A percentile compares a stretch with the other conserved stretches of the same genome.
These are phyloP conservation scores for Psix sp. DNA, from an alignment of 1,140 invertebrate species.

Conservation along the genomic window DNA sequence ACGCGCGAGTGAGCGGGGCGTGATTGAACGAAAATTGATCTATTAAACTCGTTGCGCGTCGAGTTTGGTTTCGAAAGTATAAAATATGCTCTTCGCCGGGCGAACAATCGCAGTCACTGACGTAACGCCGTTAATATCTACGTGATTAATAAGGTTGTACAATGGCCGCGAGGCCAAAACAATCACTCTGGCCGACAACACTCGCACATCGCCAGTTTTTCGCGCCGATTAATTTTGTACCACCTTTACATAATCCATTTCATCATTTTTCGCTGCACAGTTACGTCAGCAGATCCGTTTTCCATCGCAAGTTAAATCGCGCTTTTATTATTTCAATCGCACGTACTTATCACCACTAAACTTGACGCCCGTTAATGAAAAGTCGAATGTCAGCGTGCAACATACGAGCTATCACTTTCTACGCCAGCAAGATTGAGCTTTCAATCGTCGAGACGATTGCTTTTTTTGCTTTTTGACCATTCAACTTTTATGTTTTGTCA, in stretches of 20 bases:
- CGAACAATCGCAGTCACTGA: conserved; percentile 7
- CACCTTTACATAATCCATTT: conserved; percentile 30
- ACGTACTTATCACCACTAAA: conserved; percentile 4
- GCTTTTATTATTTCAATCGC: conserved; percentile 21
- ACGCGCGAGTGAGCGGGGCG: background rate
- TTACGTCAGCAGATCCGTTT: conserved; percentile 29
- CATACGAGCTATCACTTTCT: conserved; percentile 33
- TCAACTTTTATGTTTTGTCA: too few relatives aligned
- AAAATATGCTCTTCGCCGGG: conserved; percentile 15
- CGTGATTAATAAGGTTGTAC: conserved; percentile 23
- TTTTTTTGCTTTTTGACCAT: background rate
- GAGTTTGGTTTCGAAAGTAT: conserved; percentile 26
- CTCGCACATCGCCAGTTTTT: background rate
- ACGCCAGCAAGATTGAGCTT: background rate
- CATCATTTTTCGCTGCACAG: conserved; percentile 22
- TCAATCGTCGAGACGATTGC: background rate
- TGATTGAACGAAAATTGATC: conserved; percentile 35
- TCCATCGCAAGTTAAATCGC: conserved; percentile 23
- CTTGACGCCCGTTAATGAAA: conserved; percentile 43
- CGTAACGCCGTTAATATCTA: conserved; percentile 16
- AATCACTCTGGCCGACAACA: conserved; percentile 1
- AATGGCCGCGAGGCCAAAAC: background rate
- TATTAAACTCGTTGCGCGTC: conserved; percentile 29
- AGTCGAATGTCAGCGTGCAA: conserved; percentile 34
- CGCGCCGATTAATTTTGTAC: conserved; percentile 21